Base-by-base conservation (phyloP, 2,888 invertebrate species). In the Ferrisia virgata region DNA sequence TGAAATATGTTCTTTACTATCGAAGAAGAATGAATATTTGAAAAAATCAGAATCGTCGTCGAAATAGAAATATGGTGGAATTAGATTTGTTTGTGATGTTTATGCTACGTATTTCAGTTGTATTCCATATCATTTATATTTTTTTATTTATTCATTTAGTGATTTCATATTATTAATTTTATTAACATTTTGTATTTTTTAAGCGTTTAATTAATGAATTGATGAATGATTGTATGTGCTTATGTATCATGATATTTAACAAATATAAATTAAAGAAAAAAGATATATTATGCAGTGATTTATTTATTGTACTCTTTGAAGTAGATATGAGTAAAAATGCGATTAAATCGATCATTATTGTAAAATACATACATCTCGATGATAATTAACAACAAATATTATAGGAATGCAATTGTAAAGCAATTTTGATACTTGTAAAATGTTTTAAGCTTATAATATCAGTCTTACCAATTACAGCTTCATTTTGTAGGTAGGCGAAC, bases 401-500 rank as follows among this genome's bases (percentile, higher is more conserved):
- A 18, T 47, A 2, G 5, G 2, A n/a, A n/a, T n/a, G 6, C n/a
- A n/a, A 47, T 47, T 47, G 15, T n/a, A 47, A 47, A 47, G 47
- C n/a, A 47, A 40, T 9, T 40, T 40, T 40, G 11, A n/a, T 47
- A 47, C 2, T 47, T n/a, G 47, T 47, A 11, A 9, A 58, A 58
- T 18, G 53, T 15, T 18, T 40, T 40, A 13, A 40, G 40, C 13
- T 40, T 11, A 9, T 40, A 11, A 2, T 43, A n/a, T n/a, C n/a
- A 8, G 8, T 40, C 2, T 4, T 18, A 25, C 25, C 5, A 5
- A 28, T 64, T 81, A 58, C 25, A 58, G 47, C 40, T 84, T 85
- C 72, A 89, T 88, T 86, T 91, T 90, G 87, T 93, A 94, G 0
- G 93, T 93, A 40, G 94, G 94, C 89, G 93, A 91, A 87, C 93